These are phyloP conservation scores for Bombus haemorrhoidalis DNA, from an alignment of 1,140 invertebrate species.

Conservation along the genomic window DNA sequence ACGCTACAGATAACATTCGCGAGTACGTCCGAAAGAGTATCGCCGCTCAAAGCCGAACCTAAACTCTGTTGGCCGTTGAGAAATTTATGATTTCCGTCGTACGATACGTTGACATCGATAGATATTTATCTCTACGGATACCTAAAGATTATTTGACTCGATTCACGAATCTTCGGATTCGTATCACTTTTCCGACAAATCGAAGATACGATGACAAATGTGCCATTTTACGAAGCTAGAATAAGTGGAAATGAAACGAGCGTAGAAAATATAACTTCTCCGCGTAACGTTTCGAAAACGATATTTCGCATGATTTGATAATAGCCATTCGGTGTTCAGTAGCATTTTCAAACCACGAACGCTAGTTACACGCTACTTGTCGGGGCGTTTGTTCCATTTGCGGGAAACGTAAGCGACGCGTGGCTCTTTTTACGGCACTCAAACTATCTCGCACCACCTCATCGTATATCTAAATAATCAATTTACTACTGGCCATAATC, in stretches of 20 bases:
- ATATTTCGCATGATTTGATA: too few species aligned
- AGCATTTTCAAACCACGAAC: background rate
- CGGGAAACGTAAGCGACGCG: slow-evolving; percentile 69
- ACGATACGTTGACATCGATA: too few species aligned
- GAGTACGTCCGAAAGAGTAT: too few species aligned
- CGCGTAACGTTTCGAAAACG: background rate
- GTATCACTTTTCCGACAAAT: background rate
- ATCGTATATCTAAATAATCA: slow-evolving; percentile 80
- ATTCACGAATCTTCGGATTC: too few species aligned
- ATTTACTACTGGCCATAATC: slow-evolving; percentile 79
- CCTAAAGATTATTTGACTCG: too few species aligned
- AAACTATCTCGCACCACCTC: slow-evolving; percentile 65
- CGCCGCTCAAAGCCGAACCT: too few species aligned
- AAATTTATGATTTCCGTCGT: too few species aligned
- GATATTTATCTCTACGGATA: too few species aligned
- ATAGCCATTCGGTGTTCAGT: background rate
- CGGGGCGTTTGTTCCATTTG: slow-evolving; percentile 56
- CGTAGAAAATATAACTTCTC: background rate
- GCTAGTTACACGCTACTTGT: background rate
- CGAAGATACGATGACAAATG: background rate
- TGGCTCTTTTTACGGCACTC: slow-evolving; percentile 73
- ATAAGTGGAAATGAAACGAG: fast-evolving
- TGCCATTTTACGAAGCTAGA: background rate
- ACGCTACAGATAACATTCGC: too few species aligned
- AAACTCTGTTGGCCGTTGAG: too few species aligned